Base-by-base conservation (phyloP, 2,888 invertebrate genomes). In the Tetragnatha montana region DNA sequence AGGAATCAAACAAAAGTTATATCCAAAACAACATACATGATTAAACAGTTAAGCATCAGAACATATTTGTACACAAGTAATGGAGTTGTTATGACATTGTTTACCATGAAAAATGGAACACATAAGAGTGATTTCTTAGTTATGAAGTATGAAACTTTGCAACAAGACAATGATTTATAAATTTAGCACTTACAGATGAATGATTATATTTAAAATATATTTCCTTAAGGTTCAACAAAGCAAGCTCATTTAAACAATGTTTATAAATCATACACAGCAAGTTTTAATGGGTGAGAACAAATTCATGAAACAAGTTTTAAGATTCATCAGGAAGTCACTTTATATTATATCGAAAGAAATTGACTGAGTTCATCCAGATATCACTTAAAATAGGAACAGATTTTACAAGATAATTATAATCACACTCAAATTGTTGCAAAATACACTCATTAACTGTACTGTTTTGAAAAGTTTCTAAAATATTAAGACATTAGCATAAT, bases 91-190 rank as follows among this genome's bases (percentile, higher is more conserved):
- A 78, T 75, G 50, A 76, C 60, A 8, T 60, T 60, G 35, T 35
- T 60, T 17, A 60, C 50, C 76, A 51, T 60, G 78, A 60, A 78
- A 60, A 12, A 17, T 78, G 17, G 21, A 78, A 14, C 21, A 21
- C 22, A 17, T 60, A 78, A 21, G 22, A 22, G 60, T 60, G 60
- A 60, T 17, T 60, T 78, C 60, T 60, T 60, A 60, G 21, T 50
- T 50, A 76, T 74, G 74, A 49, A 50, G 50, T 35, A 76, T 76
- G 49, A 21, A 49, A 76, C 35, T 74, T 17, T 73, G 73, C 73
- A 80, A 80, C 70, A 84, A n/a, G 75, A 75, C 75, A 86, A 73
- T 71, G n/a, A 73, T 88, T 78, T n/a, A 49, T 82, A 88, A 78
- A 75, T 87, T 47, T 82, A 60, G 70, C 60, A 79, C 21, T 81